Evolutionary conservation across 2,113 vertebrate species (phyloP).

Genomic region (Dissostichus mawsoni): DNA sequence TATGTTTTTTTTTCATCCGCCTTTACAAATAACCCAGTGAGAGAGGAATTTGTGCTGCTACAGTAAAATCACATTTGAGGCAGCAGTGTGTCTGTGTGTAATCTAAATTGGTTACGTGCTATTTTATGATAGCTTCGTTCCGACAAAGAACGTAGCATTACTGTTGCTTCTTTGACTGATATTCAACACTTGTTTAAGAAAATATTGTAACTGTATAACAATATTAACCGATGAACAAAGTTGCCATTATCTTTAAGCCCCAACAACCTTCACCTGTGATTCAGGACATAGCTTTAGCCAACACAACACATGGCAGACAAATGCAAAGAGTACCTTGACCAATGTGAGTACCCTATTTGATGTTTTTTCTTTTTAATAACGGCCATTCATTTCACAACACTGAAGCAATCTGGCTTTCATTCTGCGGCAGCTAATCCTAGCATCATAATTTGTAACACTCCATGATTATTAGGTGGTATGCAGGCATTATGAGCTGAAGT

Average conservation of each 20-base stretch:
- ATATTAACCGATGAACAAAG: neutral
- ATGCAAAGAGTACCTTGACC: conserved; percentile 4
- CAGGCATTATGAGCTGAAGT: conserved; percentile 72
- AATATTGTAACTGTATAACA: neutral
- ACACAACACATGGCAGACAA: neutral
- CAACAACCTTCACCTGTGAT: neutral
- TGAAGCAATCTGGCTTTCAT: conserved; percentile 22
- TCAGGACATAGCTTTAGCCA: neutral
- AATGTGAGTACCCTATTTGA: neutral
- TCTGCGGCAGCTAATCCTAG: conserved; percentile 56
- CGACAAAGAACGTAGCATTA: neutral
- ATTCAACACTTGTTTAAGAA: neutral
- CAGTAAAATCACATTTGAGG: conserved; percentile 15
- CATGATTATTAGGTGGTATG: conserved; percentile 72
- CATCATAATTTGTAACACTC: conserved; percentile 69
- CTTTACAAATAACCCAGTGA: neutral
- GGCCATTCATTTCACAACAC: conserved; percentile 19
- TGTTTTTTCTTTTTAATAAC: conserved; percentile 7
- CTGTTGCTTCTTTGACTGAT: no score
- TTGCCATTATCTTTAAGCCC: no score
- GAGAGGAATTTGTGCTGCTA: neutral
- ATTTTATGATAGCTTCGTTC: neutral
- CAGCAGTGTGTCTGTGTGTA: neutral
- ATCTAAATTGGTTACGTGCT: neutral
- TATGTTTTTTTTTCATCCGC: neutral